phyloP scores from a whole-genome alignment of 2,888 invertebrate genomes.

The Iphiclides podalirius region DNA sequence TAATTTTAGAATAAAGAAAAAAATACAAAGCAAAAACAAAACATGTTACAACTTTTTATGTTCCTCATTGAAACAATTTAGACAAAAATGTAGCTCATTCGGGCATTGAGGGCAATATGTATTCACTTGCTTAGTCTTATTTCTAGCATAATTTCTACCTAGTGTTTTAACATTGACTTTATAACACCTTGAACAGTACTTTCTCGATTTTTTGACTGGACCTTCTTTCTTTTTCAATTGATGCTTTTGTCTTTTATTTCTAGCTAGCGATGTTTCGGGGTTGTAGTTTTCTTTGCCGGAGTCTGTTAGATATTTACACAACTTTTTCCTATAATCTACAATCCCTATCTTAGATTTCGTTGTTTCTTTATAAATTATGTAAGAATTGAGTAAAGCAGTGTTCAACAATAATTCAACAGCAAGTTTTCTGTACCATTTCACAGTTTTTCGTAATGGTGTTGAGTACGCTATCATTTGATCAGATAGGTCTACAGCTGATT shows the following conservation, averaged over 20 bases:
- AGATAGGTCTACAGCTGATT: conserved; percentile 19
- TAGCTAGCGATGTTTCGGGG: conserved; percentile 5
- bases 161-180: conserved; percentile 15
- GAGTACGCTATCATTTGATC: conserved; percentile 20
- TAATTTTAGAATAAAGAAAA: too few species aligned
- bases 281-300: conserved; percentile 28
- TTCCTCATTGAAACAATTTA: conserved; percentile 23
- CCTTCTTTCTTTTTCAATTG: conserved; percentile 3
- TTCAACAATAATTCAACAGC: conserved; percentile 34
- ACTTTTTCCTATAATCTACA: conserved; percentile 21
- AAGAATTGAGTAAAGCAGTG: conserved; percentile 34
- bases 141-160: conserved; percentile 18
- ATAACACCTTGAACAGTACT: conserved; percentile 22
- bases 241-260: neutral
- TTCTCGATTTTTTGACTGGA: conserved; percentile 9
- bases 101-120: conserved; percentile 14
- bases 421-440: conserved; percentile 32
- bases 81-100: conserved; percentile 21
- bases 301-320: conserved; percentile 10
- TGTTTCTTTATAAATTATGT: conserved; percentile 26
- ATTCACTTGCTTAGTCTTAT: conserved; percentile 1
- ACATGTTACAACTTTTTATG: too few species aligned
- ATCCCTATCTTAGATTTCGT: conserved; percentile 24
- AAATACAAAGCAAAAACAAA: too few species aligned
- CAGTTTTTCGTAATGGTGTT: conserved; percentile 8